Percentiles rank a stretch among this genome's conserved stretches.
Conservation (phyloP, 2,888 invertebrate species). For the Agrotis segetum region DNA sequence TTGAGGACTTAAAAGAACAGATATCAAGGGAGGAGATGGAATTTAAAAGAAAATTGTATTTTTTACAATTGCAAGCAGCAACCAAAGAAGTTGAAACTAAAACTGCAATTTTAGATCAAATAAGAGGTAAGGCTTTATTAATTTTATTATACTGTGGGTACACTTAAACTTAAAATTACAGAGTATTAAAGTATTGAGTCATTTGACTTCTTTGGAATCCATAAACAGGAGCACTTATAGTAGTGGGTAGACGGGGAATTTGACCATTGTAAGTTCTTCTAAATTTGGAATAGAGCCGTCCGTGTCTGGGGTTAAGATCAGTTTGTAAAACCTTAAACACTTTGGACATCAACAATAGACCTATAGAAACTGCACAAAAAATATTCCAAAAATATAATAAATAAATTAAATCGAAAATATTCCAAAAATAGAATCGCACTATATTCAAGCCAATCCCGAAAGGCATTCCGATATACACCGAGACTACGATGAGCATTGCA, state of each 20-base stretch:
- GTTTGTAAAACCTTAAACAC: no score
- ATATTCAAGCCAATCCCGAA: background rate
- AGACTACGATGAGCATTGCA: slow-evolving; percentile 9
- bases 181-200: no score
- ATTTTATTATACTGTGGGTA: no score
- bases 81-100: no score
- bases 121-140: no score
- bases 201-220: no score
- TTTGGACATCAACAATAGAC: no score
- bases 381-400: no score
- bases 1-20: background rate
- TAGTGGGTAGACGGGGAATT: background rate
- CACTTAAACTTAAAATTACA: no score
- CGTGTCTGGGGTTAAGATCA: no score
- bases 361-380: no score
- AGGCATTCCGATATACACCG: background rate
- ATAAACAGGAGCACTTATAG: slow-evolving; percentile 1
- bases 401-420: slow-evolving; percentile 10
- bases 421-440: slow-evolving; percentile 12
- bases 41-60: slow-evolving; percentile 3
- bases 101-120: no score
- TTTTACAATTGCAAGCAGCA: slow-evolving; percentile 1
- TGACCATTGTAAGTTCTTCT: background rate
- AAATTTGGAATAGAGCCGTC: slow-evolving; percentile 9
- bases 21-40: background rate